Evolutionary conservation across 2,888 invertebrate species (phyloP).

Genomic region (Eupithecia subumbrata): DNA sequence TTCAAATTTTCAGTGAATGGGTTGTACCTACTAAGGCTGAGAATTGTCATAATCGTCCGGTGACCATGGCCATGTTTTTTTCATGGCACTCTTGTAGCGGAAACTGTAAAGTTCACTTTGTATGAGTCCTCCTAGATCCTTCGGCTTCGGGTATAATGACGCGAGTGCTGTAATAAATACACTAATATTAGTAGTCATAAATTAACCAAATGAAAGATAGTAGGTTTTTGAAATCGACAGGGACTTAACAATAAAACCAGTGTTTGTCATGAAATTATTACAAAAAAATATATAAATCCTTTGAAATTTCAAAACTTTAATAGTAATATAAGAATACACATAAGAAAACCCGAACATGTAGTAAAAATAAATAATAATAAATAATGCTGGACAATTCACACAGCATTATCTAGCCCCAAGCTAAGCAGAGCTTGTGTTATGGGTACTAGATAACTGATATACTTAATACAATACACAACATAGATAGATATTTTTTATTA

Average conservation of each 20-base stretch:
- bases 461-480: too few relatives aligned
- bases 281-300: too few relatives aligned
- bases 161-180: conserved; percentile 1
- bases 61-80: not conserved
- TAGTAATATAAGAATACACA: too few relatives aligned
- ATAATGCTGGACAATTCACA: too few relatives aligned
- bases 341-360: too few relatives aligned
- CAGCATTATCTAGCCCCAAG: too few relatives aligned
- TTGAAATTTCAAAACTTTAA: too few relatives aligned
- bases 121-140: not conserved
- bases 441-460: too few relatives aligned
- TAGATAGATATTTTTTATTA: too few relatives aligned
- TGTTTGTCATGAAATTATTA: too few relatives aligned
- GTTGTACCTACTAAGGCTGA: not conserved
- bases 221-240: not conserved
- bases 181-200: not conserved
- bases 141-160: not conserved
- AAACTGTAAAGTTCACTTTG: not conserved
- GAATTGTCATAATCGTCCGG: not conserved
- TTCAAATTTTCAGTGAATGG: not conserved
- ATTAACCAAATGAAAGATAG: not conserved
- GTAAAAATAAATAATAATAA: too few relatives aligned
- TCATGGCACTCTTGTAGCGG: not conserved
- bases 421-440: too few relatives aligned
- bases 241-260: not conserved